phyloP scores from a whole-genome alignment of 2,888 invertebrate species.

The Acronicta psi region DNA sequence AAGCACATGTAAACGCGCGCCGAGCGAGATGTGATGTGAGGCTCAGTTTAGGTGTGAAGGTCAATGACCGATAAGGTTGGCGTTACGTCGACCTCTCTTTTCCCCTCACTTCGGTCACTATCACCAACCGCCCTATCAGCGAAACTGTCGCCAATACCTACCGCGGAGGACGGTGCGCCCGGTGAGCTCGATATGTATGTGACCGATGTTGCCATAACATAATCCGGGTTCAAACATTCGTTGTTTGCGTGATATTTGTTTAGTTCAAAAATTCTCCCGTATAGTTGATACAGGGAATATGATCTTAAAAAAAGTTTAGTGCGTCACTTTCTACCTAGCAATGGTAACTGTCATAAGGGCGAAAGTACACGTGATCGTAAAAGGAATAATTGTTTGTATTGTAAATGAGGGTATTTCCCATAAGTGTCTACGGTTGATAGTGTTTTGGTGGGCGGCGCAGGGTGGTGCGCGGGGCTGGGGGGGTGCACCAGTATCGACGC shows the following conservation, averaged over 20 bases:
- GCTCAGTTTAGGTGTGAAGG: constrained; percentile 87
- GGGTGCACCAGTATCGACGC: constrained; percentile 68
- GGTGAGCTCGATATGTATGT: constrained; percentile 32
- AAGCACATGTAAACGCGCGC: constrained; percentile 67
- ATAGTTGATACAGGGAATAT: constrained; percentile 13
- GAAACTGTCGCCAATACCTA: constrained; percentile 64
- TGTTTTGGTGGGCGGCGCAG: constrained; percentile 52
- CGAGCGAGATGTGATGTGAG: constrained; percentile 84
- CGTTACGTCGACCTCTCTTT: constrained; percentile 77
- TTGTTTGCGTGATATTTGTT: constrained; percentile 40
- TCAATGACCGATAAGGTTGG: constrained; percentile 87
- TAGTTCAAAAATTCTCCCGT: constrained; percentile 15
- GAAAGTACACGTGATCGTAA: constrained; percentile 1
- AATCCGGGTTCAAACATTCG: constrained; percentile 41
- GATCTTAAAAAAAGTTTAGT: neutral
- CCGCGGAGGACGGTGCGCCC: constrained; percentile 36
- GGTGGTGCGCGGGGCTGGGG: constrained; percentile 49
- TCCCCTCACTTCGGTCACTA: constrained; percentile 68
- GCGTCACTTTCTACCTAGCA: constrained; percentile 4
- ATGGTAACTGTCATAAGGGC: constrained; percentile 6
- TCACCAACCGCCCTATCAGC: constrained; percentile 72
- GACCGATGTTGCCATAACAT: constrained; percentile 31
- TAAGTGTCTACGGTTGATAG: constrained; percentile 42
- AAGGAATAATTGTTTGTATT: constrained; percentile 39
- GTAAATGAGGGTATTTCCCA: constrained; percentile 50